Percentiles rank a stretch among this genome's conserved stretches.
These are phyloP conservation scores for Epistrophe eligans DNA, from an alignment of 2,888 invertebrate species.

Conservation along the genomic window DNA sequence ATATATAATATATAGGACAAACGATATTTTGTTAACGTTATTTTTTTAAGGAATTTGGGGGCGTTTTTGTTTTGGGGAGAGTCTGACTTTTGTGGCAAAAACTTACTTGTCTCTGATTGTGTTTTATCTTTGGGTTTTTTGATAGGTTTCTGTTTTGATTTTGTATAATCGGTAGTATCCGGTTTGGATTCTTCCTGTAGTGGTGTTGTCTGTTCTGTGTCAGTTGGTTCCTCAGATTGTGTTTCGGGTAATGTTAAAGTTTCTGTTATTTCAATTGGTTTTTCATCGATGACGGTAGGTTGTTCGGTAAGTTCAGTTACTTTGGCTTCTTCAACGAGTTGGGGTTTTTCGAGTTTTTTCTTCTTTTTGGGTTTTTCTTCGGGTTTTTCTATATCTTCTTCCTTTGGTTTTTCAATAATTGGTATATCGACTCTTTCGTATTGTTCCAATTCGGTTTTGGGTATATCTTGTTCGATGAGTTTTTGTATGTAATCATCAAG, in stretches of 20 bases:
- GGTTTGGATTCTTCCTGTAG: constrained; percentile 81
- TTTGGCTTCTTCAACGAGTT: constrained; percentile 76
- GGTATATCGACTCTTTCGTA: constrained; percentile 82
- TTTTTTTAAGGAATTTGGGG: constrained; percentile 60
- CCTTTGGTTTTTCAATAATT: constrained; percentile 79
- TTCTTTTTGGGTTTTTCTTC: constrained; percentile 73
- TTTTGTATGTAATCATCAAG: constrained; percentile 79
- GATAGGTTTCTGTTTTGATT: constrained; percentile 82
- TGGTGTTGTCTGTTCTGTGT: constrained; percentile 84
- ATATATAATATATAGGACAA: constrained; percentile 42
- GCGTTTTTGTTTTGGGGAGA: constrained; percentile 38
- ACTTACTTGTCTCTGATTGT: constrained; percentile 84
- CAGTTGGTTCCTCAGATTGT: constrained; percentile 80
- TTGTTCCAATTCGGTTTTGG: constrained; percentile 83
- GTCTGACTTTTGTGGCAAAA: constrained; percentile 64
- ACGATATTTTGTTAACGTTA: constrained; percentile 64
- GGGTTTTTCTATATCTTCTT: constrained; percentile 78
- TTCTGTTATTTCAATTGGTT: constrained; percentile 77
- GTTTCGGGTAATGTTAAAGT: constrained; percentile 77
- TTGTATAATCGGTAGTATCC: constrained; percentile 80
- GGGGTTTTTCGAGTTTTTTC: constrained; percentile 69
- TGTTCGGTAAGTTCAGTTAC: constrained; percentile 76
- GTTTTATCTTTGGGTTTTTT: constrained; percentile 83
- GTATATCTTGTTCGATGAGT: constrained; percentile 80
- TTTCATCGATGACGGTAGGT: constrained; percentile 75